A percentile compares a stretch with the other conserved stretches of the same genome.
Conservation (phyloP, 1,140 invertebrate genomes). For the Bombyx mandarina region DNA sequence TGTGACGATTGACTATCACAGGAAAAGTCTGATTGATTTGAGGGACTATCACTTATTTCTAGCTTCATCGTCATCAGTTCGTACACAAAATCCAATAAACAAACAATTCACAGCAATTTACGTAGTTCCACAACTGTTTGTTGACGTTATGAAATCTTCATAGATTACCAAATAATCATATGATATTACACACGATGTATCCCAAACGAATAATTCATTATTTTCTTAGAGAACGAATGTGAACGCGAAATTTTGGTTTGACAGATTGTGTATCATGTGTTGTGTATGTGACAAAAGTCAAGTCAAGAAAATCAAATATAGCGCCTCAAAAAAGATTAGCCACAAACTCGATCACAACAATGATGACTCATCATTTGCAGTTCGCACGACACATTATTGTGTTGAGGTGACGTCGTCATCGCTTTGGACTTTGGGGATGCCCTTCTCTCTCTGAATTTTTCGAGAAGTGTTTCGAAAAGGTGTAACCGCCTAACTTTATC, state of each 20-base stretch:
- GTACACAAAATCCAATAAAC: slow-evolving; percentile 23
- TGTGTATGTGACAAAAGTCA: slow-evolving; percentile 29
- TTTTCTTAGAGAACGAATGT: no score
- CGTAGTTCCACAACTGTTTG: slow-evolving; percentile 26
- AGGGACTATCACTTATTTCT: slow-evolving; percentile 61
- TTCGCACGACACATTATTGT: slow-evolving; percentile 27
- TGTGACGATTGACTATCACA: slow-evolving; percentile 62
- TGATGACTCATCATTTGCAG: slow-evolving; percentile 60
- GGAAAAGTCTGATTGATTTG: slow-evolving; percentile 61
- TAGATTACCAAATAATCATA: no score
- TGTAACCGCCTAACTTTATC: slow-evolving; percentile 42
- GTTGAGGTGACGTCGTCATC: slow-evolving; percentile 45
- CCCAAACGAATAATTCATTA: no score
- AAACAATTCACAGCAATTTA: slow-evolving; percentile 30
- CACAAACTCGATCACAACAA: slow-evolving; percentile 58
- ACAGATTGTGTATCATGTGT: no score
- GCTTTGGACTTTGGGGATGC: slow-evolving; percentile 65
- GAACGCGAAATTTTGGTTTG: slow-evolving; percentile 21
- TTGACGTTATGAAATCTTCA: no score
- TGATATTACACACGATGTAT: no score
- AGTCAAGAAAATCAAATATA: slow-evolving; percentile 44
- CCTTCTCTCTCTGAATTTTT: slow-evolving; percentile 61
- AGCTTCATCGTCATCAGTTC: slow-evolving; percentile 64
- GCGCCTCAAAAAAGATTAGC: slow-evolving; percentile 42
- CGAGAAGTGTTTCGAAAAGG: slow-evolving; percentile 30